A percentile compares a stretch with the other conserved stretches of the same genome.
phyloP scores from a whole-genome alignment of 2,888 invertebrate species.

The Belgica antarctica region DNA sequence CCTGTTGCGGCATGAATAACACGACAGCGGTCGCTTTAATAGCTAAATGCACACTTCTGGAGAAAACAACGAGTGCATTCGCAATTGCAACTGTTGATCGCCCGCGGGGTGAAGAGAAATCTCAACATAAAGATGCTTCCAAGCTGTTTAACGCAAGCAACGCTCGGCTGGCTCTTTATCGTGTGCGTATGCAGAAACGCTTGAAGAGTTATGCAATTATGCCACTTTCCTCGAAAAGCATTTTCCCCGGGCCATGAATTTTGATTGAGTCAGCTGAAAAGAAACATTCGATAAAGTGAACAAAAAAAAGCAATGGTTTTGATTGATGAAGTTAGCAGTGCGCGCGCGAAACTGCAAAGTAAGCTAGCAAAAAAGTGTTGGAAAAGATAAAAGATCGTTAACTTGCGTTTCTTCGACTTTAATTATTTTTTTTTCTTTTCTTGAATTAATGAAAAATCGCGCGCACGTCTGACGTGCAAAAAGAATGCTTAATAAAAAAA shows the following conservation, averaged over 20 bases:
- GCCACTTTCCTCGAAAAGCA: background rate
- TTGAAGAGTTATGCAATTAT: constrained; percentile 14
- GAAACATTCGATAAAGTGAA: no score
- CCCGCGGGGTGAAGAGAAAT: background rate
- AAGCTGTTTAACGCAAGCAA: constrained; percentile 16
- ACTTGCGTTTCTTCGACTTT: no score
- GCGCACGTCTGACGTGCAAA: background rate
- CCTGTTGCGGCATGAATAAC: no score
- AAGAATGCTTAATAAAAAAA: background rate
- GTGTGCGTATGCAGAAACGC: background rate
- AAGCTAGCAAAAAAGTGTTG: background rate
- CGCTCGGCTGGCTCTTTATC: background rate
- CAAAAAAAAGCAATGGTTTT: no score
- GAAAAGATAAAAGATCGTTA: constrained; percentile 6
- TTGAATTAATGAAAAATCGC: background rate
- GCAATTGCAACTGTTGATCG: background rate
- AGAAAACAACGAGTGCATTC: no score
- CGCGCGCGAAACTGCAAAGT: background rate
- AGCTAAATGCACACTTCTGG: background rate
- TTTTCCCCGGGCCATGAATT: no score
- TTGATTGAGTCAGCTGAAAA: no score
- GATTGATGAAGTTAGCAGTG: no score
- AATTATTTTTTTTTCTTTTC: no score
- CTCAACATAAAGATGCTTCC: constrained; percentile 1
- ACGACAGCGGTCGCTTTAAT: background rate